Percentiles rank a stretch among this genome's conserved stretches.
Evolutionary conservation across 2,797 vertebrate genomes (phyloP).

Genomic region (Pempheris klunzingeri): DNA sequence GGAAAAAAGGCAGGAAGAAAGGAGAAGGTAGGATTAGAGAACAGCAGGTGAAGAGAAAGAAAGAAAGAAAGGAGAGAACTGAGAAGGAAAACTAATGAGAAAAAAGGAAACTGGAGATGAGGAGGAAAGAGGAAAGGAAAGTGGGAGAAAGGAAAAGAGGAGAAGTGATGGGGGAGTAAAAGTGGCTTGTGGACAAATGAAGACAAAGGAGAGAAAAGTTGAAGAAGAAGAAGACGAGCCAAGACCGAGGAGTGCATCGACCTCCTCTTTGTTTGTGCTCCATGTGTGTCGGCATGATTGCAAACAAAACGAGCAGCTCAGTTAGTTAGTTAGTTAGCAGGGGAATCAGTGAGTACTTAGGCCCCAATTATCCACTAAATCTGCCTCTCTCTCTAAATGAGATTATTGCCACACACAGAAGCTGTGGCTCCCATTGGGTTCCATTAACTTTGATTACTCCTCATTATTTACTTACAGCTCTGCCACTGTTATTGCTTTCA

Average conservation of each 20-base stretch:
- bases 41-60: no score
- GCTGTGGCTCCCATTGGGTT: slow-evolving; percentile 88
- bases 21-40: not conserved
- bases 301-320: slow-evolving; percentile 78
- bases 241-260: slow-evolving; percentile 7
- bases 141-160: not conserved
- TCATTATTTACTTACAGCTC: slow-evolving; percentile 92
- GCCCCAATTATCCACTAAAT: slow-evolving; percentile 89
- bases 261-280: slow-evolving; percentile 72
- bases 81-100: not conserved
- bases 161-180: not conserved
- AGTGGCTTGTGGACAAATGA: not conserved
- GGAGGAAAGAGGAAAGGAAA: not conserved
- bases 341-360: slow-evolving; percentile 87
- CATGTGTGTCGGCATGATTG: slow-evolving; percentile 71
- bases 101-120: not conserved
- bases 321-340: slow-evolving; percentile 84
- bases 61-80: not conserved
- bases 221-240: not conserved
- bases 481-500: slow-evolving; percentile 83
- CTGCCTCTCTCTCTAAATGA: slow-evolving; percentile 87
- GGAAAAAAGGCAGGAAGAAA: not conserved
- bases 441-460: slow-evolving; percentile 91
- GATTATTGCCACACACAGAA: slow-evolving; percentile 87
- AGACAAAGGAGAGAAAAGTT: not conserved